Base-by-base conservation (phyloP, 1,140 invertebrate genomes). In the Caerostris darwini region DNA sequence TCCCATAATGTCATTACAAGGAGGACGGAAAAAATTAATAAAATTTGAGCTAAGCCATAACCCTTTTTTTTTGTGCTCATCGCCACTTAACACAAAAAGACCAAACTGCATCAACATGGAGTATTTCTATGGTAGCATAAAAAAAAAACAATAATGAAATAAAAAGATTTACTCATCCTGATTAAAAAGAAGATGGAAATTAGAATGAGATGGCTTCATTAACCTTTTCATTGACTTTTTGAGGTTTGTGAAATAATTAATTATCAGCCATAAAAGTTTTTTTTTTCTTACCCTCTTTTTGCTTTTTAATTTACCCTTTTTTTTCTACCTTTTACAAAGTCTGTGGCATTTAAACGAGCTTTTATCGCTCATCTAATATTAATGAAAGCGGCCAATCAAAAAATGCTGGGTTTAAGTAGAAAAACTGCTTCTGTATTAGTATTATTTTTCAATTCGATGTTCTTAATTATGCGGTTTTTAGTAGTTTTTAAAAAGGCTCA, bases 211-310 rank as follows among this genome's bases (percentile, higher is more conserved):
- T 92, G 61, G 90, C 90, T 92, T 92, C 90, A 92, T 92, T 92
- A 92, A 92, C 90, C 71, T 19, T 57, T 83, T 83, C 90, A 92
- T 92, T 92, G 90, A 92, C 90, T 92, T 92, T 82, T 92, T 92
- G 56, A 90, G 77, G 88, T 54, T 58, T 53, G 14, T 53, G 12
- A 50, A 82, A 92, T 92, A 92, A 92, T 92, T 92, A 92, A 92
- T 92, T 83, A 92, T 92, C 12, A 50, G 7, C 77, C 58, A 54
- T 64, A 58, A 64, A 56, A 3, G 58, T 8, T 0, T 90, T 77
- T 77, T 90, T 56, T 89, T 17, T 5, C 1, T 8, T 12, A 83
- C 50, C 7, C 17, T 34, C 34, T 34, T 34, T 34, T 34, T 34
- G 34, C 34, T 34, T 34, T 34, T 34, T 1, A 34, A 34, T 34